Evolutionary conservation across 2,888 invertebrate genomes (phyloP), one percentile per base, ranked within the genome.

Genomic region (Laothoe populi): DNA sequence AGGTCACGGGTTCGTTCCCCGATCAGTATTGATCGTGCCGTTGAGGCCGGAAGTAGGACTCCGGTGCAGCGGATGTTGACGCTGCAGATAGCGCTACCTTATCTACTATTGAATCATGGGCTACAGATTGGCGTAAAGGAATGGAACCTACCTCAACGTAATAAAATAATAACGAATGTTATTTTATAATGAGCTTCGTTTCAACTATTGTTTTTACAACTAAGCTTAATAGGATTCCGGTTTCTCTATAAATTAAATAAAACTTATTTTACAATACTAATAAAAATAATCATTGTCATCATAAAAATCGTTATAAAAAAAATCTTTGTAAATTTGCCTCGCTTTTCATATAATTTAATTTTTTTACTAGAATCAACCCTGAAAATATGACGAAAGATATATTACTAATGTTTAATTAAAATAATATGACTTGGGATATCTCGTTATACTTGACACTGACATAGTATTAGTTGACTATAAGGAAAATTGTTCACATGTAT

Each of bases 1-100:
- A 91, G 92, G 92, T 90, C 92, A 85, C 84, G 85, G 85, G 92
- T 91, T 92, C 92, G 86, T 92, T 92, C 90, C 91, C 90, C 92
- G 91, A 86, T 81, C 77, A 69, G 86, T 91, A 92, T 92, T 90
- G 90, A 92, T 87, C 92, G 84, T 66, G 71, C 67, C 66, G 66
- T 72, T 80, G 84, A 83, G 88, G 88, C 86, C 88, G 90, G 90
- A 92, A 90, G 84, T 83, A 72, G 80, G 78, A 79, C 82, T 79
- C 75, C 83, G 81, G 79, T 92, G 92, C 92, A 91, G 78, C 78
- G 83, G 84, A 84, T 77, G 70, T 82, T 72, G 73, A 81, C 74
- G 67, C 82, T 71, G 84, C 66, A 68, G 84, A 82, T 84, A 83
- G 71, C 71, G 84, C 81, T 83, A 70, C 79, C 75, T 74, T 65